Evolutionary conservation across 2,888 invertebrate species (phyloP), one percentile per base, ranked within the genome.

Genomic region (Autographa gamma): DNA sequence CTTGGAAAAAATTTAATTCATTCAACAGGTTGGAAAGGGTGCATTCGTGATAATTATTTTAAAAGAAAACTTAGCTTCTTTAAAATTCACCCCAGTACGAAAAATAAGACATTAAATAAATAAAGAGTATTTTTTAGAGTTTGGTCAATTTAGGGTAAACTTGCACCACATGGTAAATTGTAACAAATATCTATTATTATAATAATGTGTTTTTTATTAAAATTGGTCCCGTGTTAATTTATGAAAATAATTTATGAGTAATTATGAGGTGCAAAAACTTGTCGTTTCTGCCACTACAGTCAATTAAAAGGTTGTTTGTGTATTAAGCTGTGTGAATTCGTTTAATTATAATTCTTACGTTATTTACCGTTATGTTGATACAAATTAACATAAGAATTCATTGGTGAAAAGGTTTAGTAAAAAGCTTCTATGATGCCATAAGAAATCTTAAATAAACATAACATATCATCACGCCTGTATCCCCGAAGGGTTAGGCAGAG

Each of bases 251-350:
- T 16, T n/a, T 48, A 25, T 25, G 6, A 38, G n/a, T n/a, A n/a
- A n/a, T n/a, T 58, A 18, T 1, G 9, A 64, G n/a, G n/a, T n/a
- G n/a, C n/a, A n/a, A n/a, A 48, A 60, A 62, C 72, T 41, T 41
- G 67, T 71, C 60, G 16, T 41, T 59, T 48, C 38, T 38, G 38
- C 38, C 8, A 43, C 43, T 14, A 0, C 16, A 43, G 3, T 41
- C 14, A 43, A 43, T 43, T 43, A 5, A 43, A 43, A 2, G n/a
- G 48, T n/a, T 7, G n/a, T n/a, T 48, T 48, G 48, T 64, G 7
- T 61, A 32, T 60, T n/a, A 19, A 61, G 64, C 76, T 80, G 68
- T 77, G 77, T 72, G 80, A 77, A 62, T 56, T 69, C 69, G 0
- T 72, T 32, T 72, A 63, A 77, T 77, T 71, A 76, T 25, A 25